Percentiles rank a stretch among this genome's conserved stretches.
These are phyloP conservation scores for Struthidea cinerea DNA, from an alignment of 2,113 vertebrate genomes.

Conservation along the genomic window DNA sequence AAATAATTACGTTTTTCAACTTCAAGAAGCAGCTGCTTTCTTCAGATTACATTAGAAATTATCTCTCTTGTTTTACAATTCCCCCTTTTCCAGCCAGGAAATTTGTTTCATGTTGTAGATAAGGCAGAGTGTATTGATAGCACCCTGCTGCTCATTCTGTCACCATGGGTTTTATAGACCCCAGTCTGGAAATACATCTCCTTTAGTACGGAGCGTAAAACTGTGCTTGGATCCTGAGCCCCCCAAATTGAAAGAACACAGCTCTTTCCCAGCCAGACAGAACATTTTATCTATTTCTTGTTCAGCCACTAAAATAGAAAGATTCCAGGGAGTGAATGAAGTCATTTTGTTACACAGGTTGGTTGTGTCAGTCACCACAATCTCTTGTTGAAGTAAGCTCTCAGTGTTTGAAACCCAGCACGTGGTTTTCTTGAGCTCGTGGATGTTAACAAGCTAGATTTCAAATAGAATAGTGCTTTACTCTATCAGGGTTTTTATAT, in stretches of 20 bases:
- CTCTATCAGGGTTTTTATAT: background rate
- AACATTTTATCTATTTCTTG: constrained; percentile 44
- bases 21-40: constrained; percentile 37
- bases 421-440: background rate
- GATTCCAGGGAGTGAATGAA: constrained; percentile 4
- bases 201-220: background rate
- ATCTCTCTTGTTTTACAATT: constrained; percentile 46
- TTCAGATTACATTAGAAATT: constrained; percentile 56
- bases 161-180: background rate
- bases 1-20: constrained; percentile 53
- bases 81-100: constrained; percentile 19
- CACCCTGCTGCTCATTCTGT: constrained; percentile 18
- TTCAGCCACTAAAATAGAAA: constrained; percentile 43
- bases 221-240: background rate
- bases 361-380: background rate
- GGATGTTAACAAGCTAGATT: constrained; percentile 33
- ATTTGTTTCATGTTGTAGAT: constrained; percentile 22
- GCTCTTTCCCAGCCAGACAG: background rate
- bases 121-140: constrained; percentile 36
- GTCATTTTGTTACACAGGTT: constrained; percentile 6
- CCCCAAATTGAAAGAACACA: background rate
- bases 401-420: constrained; percentile 12
- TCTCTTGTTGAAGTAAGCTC: constrained; percentile 17
- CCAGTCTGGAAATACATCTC: background rate
- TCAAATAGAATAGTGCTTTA: background rate